Evolutionary conservation across 2,888 invertebrate species (phyloP), one percentile per base, ranked within the genome.

Genomic region (Agriotes lineatus): DNA sequence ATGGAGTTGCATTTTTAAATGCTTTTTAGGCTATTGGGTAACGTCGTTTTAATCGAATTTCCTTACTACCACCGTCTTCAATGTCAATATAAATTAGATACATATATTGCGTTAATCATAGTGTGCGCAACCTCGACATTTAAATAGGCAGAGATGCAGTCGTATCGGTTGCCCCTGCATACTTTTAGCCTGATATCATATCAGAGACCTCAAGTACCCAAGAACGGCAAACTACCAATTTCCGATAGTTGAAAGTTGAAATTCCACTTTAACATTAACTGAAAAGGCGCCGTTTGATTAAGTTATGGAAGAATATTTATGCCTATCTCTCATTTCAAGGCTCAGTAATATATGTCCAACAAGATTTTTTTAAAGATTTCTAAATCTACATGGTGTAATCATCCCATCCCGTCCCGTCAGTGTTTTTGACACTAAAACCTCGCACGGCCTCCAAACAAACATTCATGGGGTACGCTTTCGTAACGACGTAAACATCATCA

Each of bases 201-300:
- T 3, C 42, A 2, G 6, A 12, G 14, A 14, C 2, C 42, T 14
- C 9, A 14, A 50, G 5, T 9, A 45, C 18, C 18, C 5, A 19
- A 44, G 19, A 19, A 50, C 50, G 25, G 22, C 50, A 30, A 48
- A 48, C 48, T 48, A 50, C 50, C 48, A 56, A 56, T 56, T 56
- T 56, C 35, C 37, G 18, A 56, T 56, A 56, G 35, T 56, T 56
- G 19, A 56, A 56, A 56, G 42, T 42, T 58, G 58, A 58, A 58
- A 58, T 58, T 44, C 25, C 42, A 57, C 25, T 44, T 10, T 6
- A 10, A 19, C 4, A 2, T 6, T 4, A 22, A 10, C 48, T 48
- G 48, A 48, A 12, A n/a, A 45, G 45, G n/a, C 22, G 44, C 20
- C 45, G 45, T 48, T 25, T 22, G 14, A 50, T 50, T 20, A 35